A percentile compares a stretch with the other conserved stretches of the same genome.
phyloP scores from a whole-genome alignment of 1,140 invertebrate species.

The Sarcophaga bullata region DNA sequence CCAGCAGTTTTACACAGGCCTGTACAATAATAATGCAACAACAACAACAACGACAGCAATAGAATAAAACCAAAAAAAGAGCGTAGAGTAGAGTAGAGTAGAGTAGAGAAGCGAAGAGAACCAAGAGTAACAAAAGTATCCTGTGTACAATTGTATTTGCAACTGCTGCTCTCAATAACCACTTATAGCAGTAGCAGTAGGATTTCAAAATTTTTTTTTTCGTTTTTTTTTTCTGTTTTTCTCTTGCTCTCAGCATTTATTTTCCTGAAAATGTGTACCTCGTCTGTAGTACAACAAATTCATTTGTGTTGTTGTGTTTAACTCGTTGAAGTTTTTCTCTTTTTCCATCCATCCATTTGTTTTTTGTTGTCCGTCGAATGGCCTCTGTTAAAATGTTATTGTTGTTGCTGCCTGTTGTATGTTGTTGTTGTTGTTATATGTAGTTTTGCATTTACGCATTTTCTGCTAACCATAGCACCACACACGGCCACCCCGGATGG shows the following conservation, averaged over 20 bases:
- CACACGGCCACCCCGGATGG: neutral
- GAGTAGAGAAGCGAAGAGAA: neutral
- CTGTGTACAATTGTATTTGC: neutral
- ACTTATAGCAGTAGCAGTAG: neutral
- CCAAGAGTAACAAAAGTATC: neutral
- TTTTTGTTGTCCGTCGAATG: neutral
- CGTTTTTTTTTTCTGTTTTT: neutral
- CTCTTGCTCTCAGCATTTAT: neutral
- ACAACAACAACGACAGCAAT: neutral
- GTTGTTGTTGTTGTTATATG: slow-evolving; percentile 19
- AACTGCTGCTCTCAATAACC: neutral
- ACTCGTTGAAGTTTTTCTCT: slow-evolving; percentile 26
- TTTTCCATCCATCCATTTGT: neutral
- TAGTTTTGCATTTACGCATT: slow-evolving; percentile 34
- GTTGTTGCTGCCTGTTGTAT: too few relatives aligned
- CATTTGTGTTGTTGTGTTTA: neutral
- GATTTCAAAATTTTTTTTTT: neutral
- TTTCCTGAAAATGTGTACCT: too few relatives aligned
- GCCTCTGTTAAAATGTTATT: neutral
- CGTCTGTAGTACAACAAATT: neutral
- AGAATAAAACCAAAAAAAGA: too few relatives aligned
- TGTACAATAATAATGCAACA: neutral
- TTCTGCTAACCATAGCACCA: neutral
- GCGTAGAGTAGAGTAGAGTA: neutral
- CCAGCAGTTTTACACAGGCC: neutral